Evolutionary conservation across 2,113 vertebrate genomes (phyloP).

Genomic region (human): GRCh38 chr4:52412501-52413000

Average conservation of each 20-base stretch:
- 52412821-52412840: background rate
- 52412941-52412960: background rate
- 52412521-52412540: background rate
- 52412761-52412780: background rate
- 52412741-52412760: background rate
- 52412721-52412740: background rate
- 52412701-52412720: background rate
- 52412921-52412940: background rate
- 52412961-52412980: background rate
- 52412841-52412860: background rate
- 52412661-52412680: background rate
- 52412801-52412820: background rate
- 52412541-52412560: background rate
- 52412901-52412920: background rate
- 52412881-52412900: background rate
- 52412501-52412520: background rate
- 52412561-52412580: background rate
- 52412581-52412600: background rate
- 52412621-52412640: background rate
- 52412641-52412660: background rate
- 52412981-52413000: background rate
- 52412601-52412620: background rate
- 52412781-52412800: background rate
- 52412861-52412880: fast-evolving
- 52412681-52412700: background rate